Evolutionary conservation across 2,797 vertebrate genomes (phyloP), one percentile per base, ranked within the genome.

Genomic region (Neopelma chrysocephalum): DNA sequence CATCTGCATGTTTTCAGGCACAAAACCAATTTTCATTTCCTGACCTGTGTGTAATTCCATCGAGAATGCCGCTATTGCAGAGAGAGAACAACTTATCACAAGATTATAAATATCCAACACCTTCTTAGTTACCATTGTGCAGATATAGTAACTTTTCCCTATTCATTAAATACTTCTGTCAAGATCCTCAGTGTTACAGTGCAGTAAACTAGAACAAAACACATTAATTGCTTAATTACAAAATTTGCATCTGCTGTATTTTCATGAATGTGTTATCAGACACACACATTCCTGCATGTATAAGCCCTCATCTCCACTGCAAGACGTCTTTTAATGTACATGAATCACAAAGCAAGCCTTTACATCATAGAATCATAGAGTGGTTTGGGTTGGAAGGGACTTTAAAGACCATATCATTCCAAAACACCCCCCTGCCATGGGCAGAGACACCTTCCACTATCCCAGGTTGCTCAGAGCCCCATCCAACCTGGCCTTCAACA

Each of bases 11-110:
- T 87, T 94, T 92, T 91, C 84, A 83, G 91, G 91, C 92, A 92
- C 31, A 65, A 85, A 31, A 91, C 91, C 87, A 96, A 88, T 68
- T 89, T 90, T 94, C 75, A 93, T 95, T 97, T 97, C 93, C 94
- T 94, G 96, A 83, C 47, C 70, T 70, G 36, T 5, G 1, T 78
- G 34, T 38, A 68, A 87, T 82, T 96, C 84, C 72, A 58, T 16
- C 78, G 82, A 89, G 82, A 86, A 75, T 20, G 29, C 32, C 36
- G 47, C 50, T 89, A 25, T 38, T 89, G 76, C 50, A 72, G 57
- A 79, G 79, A 90, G 29, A 86, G 20, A 90, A 77, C 8, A 76
- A 26, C 42, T 84, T 94, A 69, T 85, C 78, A 68, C 18, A 80
- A 70, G 50, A 71, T 51, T 57, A 43, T n/a, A 89, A 77, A 66